These are phyloP conservation scores for Puffinus mauretanicus DNA, from an alignment of 2,113 vertebrate genomes.

Conservation along the genomic window DNA sequence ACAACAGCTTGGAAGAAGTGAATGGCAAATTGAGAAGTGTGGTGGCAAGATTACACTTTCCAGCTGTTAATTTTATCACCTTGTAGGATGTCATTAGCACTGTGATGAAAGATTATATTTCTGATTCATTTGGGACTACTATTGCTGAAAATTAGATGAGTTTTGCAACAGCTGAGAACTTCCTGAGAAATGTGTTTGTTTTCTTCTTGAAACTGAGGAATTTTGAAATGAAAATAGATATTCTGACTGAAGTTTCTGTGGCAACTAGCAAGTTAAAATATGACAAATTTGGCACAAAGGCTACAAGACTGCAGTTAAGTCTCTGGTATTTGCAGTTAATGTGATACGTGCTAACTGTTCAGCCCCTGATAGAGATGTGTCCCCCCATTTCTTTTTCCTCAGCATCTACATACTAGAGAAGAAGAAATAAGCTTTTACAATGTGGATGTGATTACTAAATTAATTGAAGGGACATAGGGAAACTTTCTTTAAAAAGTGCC, in stretches of 20 bases:
- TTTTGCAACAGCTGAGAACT: neutral
- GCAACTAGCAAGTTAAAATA: neutral
- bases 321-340: neutral
- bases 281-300: neutral
- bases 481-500: neutral
- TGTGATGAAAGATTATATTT: neutral
- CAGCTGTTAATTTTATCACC: constrained; percentile 26
- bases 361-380: neutral
- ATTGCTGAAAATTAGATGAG: neutral
- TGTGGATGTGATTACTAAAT: neutral
- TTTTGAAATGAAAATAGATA: neutral
- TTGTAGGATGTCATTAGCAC: constrained; percentile 29
- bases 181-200: neutral
- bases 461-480: neutral
- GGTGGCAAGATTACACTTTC: constrained; percentile 1
- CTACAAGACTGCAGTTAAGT: neutral
- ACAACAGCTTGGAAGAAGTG: neutral
- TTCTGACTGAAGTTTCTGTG: neutral
- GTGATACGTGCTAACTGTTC: neutral
- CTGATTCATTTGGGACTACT: neutral
- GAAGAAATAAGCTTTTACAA: neutral
- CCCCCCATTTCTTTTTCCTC: neutral
- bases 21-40: neutral
- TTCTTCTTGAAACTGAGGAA: neutral
- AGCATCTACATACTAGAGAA: neutral